Evolutionary conservation across 2,888 invertebrate species (phyloP).

Genomic region (Himalopsyche tibetana): DNA sequence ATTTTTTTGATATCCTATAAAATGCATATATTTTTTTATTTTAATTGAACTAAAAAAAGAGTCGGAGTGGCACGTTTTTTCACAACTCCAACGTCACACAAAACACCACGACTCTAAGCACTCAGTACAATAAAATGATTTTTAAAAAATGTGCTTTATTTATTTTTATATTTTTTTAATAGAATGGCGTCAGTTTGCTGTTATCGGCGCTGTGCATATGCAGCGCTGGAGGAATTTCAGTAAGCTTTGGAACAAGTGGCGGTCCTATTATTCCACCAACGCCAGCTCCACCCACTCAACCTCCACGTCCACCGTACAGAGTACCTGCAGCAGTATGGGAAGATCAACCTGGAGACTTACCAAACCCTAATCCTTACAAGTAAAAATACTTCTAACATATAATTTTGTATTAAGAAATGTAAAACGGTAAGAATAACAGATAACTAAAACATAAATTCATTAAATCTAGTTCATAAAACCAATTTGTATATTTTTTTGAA

Average conservation of each 20-base stretch:
- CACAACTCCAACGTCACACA: too few species aligned
- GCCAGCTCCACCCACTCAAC: conserved; percentile 74
- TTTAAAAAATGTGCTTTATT: neutral
- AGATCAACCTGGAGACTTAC: conserved; percentile 76
- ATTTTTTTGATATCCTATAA: too few species aligned
- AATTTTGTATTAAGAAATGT: too few species aligned
- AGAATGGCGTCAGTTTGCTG: conserved; percentile 50
- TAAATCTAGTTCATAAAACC: too few species aligned
- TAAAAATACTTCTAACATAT: conserved; percentile 68
- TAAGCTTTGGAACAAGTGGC: conserved; percentile 79
- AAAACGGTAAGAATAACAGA: too few species aligned
- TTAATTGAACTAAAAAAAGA: too few species aligned
- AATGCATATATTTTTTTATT: too few species aligned
- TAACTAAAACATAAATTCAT: too few species aligned
- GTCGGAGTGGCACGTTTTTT: too few species aligned
- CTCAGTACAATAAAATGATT: too few species aligned
- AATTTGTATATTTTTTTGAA: too few species aligned
- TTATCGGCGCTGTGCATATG: conserved; percentile 71
- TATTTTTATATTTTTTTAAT: conserved; percentile 1
- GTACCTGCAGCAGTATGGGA: conserved; percentile 81
- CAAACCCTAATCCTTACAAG: conserved; percentile 80
- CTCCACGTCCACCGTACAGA: conserved; percentile 75
- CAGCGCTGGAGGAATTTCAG: conserved; percentile 78
- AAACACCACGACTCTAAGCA: too few species aligned
- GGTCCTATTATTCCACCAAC: conserved; percentile 80